Base-by-base conservation (phyloP, 2,113 vertebrate genomes). In the Sinocyclocheilus grahami region DNA sequence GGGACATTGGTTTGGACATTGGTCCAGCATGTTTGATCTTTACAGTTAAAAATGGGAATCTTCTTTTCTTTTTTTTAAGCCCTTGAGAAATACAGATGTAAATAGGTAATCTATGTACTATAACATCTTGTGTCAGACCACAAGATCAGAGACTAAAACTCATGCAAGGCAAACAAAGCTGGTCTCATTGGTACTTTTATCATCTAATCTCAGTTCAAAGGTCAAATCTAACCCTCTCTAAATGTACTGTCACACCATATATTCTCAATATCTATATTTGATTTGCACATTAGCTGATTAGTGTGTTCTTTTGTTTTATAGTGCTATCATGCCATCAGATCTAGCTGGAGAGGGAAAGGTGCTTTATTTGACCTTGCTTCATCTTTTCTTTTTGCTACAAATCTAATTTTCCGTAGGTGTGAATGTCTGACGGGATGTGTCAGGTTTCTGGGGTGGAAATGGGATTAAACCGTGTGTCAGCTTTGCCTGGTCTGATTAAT, bases 71-170 rank as follows among this genome's bases (percentile, higher is more conserved):
- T 67, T 37, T 11, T 48, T 48, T 12, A 80, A 53, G 90, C 85
- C 90, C 93, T 96, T 97, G 96, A 97, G 96, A 96, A 97, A 97
- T 97, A 96, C 95, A 96, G 96, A 97, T 96, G 87, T 90, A 82
- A 86, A 86, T 87, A 42, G 78, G 78, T 85, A 55, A 90, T 91
- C 71, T 83, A 27, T 60, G 62, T 55, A 42, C 60, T 24, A 53
- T n/a, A 82, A 58, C 65, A 84, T 63, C 42, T 48, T 60, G 55
- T 60, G 81, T 78, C 48, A 16, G 37, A 69, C 27, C 18, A 30
- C n/a, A 18, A 48, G 46, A 48, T 48, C 46, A 48, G 11, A 48
- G 46, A 48, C 46, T 48, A 12, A 12, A 48, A 3, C 46, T 48
- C 46, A 48, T 48, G 10, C 46, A 48, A 48, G 46, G 46, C 46